These are phyloP conservation scores for Copidosoma floridanum DNA, from an alignment of 1,140 invertebrate species.

Conservation along the genomic window DNA sequence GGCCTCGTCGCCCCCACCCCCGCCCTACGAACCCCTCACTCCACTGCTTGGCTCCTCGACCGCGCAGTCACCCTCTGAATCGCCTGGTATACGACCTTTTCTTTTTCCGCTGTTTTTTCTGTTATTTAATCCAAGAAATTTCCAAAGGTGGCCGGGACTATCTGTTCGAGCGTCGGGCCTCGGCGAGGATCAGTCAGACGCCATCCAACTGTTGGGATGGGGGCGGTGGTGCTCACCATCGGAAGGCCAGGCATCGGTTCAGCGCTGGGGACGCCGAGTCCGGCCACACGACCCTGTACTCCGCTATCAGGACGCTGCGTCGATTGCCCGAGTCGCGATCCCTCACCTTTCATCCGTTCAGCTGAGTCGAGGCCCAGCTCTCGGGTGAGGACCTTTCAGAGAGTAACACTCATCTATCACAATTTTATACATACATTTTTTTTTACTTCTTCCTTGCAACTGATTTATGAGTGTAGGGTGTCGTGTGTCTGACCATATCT, in stretches of 20 bases:
- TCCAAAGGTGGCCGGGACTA: neutral
- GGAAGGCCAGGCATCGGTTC: constrained; percentile 42
- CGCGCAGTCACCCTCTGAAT: constrained; percentile 39
- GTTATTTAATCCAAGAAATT: no score
- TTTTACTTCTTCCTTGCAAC: no score
- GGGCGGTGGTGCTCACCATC: neutral
- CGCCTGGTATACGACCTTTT: constrained; percentile 23
- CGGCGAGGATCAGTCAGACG: neutral
- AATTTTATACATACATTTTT: no score
- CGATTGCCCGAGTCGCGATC: constrained; percentile 46
- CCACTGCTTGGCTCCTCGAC: constrained; percentile 41
- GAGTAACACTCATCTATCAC: no score
- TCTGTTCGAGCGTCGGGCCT: constrained; percentile 11
- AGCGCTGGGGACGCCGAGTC: constrained; percentile 53
- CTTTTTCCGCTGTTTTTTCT: neutral
- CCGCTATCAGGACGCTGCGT: constrained; percentile 35
- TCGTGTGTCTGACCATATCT: no score
- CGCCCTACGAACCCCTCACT: constrained; percentile 50
- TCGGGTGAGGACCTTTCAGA: constrained; percentile 6
- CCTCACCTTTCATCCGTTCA: constrained; percentile 45
- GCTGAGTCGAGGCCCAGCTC: constrained; percentile 29
- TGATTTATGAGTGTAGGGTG: no score
- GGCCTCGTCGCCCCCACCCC: constrained; percentile 48
- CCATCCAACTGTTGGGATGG: constrained; percentile 4
- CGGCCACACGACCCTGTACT: constrained; percentile 38